These are phyloP conservation scores for Chaitophorus viminalis DNA, from an alignment of 2,888 invertebrate species.

Conservation along the genomic window DNA sequence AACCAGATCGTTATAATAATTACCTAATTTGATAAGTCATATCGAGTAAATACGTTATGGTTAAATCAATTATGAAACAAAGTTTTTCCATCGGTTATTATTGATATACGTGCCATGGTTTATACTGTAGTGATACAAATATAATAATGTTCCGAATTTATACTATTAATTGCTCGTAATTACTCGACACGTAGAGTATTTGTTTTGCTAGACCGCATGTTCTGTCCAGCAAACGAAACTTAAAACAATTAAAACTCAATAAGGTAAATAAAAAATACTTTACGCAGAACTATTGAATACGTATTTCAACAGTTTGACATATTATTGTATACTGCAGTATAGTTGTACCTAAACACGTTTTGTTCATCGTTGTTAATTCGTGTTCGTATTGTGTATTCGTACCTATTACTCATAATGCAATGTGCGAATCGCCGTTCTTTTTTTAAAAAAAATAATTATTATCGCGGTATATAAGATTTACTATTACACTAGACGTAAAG, in stretches of 20 bases:
- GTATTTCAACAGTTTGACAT: too few relatives aligned
- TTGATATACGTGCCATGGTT: not conserved
- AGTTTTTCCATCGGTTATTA: not conserved
- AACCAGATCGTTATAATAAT: not conserved
- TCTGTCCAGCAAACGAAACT: not conserved
- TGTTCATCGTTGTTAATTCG: too few relatives aligned
- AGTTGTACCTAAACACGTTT: too few relatives aligned
- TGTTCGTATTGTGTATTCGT: too few relatives aligned
- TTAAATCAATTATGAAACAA: not conserved
- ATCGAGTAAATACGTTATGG: not conserved
- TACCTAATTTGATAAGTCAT: not conserved
- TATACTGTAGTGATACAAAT: too few relatives aligned
- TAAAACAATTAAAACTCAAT: not conserved
- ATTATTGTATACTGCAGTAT: too few relatives aligned
- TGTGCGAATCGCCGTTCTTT: too few relatives aligned
- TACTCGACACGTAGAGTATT: not conserved
- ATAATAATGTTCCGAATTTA: not conserved
- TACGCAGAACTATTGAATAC: not conserved
- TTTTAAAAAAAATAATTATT: too few relatives aligned
- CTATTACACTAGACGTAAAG: not conserved
- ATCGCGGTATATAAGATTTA: too few relatives aligned
- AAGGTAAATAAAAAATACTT: not conserved
- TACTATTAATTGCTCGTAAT: not conserved
- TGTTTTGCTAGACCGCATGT: not conserved
- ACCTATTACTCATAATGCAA: too few relatives aligned